phyloP scores from a whole-genome alignment of 1,140 invertebrate genomes.

The Eumaeus atala region DNA sequence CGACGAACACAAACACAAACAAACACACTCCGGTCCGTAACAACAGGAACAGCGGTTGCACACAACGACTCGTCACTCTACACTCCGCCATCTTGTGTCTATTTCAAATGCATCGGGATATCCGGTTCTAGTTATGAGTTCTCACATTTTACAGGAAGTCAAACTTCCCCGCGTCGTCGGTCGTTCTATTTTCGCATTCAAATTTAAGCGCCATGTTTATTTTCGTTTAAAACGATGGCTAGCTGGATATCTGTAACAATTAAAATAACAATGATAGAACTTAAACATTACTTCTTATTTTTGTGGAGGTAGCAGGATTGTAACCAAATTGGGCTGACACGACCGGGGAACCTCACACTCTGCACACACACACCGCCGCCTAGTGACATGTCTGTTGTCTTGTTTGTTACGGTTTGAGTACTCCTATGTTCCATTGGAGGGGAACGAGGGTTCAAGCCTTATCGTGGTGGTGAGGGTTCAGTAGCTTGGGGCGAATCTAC shows the following conservation, averaged over 20 bases:
- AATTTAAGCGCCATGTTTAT: constrained; percentile 46
- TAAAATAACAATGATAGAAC: background rate
- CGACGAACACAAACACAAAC: constrained; percentile 37
- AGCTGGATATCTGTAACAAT: constrained; percentile 29
- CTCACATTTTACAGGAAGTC: constrained; percentile 45
- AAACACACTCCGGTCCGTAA: constrained; percentile 48
- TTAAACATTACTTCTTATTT: no score
- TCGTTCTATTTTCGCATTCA: constrained; percentile 34
- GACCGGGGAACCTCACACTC: no score
- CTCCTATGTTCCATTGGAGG: no score
- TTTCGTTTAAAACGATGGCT: constrained; percentile 23
- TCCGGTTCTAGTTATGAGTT: background rate
- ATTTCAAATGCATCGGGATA: constrained; percentile 19
- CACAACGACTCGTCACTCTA: constrained; percentile 46
- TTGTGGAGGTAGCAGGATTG: no score
- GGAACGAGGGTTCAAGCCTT: no score
- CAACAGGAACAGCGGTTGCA: constrained; percentile 51
- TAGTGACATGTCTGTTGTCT: no score
- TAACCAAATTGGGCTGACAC: no score
- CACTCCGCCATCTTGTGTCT: constrained; percentile 29
- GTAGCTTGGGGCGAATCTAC: no score
- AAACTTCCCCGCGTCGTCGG: constrained; percentile 33
- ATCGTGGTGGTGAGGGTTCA: no score
- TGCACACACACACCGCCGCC: no score
- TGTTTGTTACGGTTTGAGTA: no score